These are phyloP conservation scores for Leptinotarsa peninsularis DNA, from an alignment of 2,888 invertebrate species.

Conservation along the genomic window DNA sequence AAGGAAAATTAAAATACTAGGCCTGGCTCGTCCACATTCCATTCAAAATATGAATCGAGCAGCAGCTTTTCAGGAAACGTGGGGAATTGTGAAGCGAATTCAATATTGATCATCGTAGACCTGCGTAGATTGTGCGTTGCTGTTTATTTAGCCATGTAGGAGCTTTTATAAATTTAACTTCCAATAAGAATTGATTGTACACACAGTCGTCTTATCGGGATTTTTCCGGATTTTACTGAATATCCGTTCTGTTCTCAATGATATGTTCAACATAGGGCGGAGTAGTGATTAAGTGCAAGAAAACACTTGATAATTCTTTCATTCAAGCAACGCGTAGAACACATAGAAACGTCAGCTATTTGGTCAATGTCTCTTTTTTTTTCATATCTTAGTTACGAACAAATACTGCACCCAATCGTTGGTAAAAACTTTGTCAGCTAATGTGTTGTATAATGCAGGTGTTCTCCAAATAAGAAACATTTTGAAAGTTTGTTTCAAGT, in stretches of 20 bases:
- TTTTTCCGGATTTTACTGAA: neutral
- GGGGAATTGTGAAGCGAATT: conserved; percentile 20
- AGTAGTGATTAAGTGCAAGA: too few species aligned
- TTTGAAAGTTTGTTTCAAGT: too few species aligned
- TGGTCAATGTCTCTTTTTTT: too few species aligned
- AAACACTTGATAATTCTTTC: too few species aligned
- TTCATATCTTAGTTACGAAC: too few species aligned
- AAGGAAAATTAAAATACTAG: conserved; percentile 14
- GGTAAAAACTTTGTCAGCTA: too few species aligned
- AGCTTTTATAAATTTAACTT: neutral
- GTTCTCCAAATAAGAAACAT: too few species aligned
- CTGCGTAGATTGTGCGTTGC: conserved; percentile 27
- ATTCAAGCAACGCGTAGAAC: too few species aligned
- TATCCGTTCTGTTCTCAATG: neutral
- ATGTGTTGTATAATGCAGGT: too few species aligned
- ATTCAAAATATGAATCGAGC: conserved; percentile 16
- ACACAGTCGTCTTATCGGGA: neutral
- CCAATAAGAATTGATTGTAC: neutral
- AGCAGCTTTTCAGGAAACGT: conserved; percentile 30
- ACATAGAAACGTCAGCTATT: too few species aligned
- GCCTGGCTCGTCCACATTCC: neutral
- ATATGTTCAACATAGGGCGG: too few species aligned
- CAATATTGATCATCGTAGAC: conserved; percentile 23
- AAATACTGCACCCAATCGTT: too few species aligned
- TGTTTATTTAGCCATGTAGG: conserved; percentile 15